Evolutionary conservation across 2,888 invertebrate genomes (phyloP), one percentile per base, ranked within the genome.

Genomic region (Drosophila phalerata): DNA sequence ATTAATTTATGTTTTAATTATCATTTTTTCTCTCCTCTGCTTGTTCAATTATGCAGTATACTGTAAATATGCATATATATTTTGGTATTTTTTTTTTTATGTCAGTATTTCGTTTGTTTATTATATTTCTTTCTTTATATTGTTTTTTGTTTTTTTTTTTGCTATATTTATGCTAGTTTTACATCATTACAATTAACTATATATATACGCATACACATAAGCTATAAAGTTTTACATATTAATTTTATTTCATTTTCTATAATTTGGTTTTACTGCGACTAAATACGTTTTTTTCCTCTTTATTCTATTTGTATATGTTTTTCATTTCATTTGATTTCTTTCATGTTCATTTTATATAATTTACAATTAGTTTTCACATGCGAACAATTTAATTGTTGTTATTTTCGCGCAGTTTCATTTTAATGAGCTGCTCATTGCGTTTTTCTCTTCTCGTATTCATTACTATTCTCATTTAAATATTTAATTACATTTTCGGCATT

Each of bases 401-500:
- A 71, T 88, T 78, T 75, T 78, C 69, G 56, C 69, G 38, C 71
- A 66, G 65, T 79, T 82, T 72, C 64, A 69, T 71, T 88, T 89
- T 80, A 88, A 89, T 82, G 81, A 89, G 72, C 76, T 65, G 64
- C 61, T 32, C 37, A 67, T 69, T 34, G 25, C 57, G 13, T 48
- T 52, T 64, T 65, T 30, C 19, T 37, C 49, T 47, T 53, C 34
- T 40, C 28, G 8, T 28, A 79, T 84, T 66, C 67, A 66, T 79
- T 47, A 77, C 72, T 81, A 79, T 83, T 85, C 87, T 57, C 67
- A 79, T 76, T 88, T 86, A 55, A 63, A 68, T 77, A 55, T 85
- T 78, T 88, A 89, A 88, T 86, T 86, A 86, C 86, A 85, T 68
- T 80, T 72, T 80, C 77, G 86, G 80, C 73, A 67, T 72, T 72